Conservation (phyloP, 1,140 invertebrate species). For the Diachasma alloeum region DNA sequence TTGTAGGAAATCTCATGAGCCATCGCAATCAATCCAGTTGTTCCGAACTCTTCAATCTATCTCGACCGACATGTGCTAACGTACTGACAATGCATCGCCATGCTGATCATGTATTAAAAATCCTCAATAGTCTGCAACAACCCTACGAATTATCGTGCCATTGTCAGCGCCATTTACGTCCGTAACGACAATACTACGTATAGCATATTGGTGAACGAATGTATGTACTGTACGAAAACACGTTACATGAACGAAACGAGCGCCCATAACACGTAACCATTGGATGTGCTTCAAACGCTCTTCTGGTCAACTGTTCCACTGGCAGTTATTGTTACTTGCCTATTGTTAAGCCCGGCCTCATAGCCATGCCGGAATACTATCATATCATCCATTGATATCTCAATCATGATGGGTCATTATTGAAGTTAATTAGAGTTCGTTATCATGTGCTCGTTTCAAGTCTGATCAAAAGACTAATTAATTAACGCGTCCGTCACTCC, state of each 20-base stretch:
- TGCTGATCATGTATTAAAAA: background rate
- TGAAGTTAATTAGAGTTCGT: background rate
- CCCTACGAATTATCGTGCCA: constrained; percentile 32
- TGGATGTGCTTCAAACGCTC: background rate
- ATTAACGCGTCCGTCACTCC: background rate
- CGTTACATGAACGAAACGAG: background rate
- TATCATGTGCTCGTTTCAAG: background rate
- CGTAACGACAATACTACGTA: constrained; percentile 15
- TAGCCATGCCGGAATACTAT: background rate
- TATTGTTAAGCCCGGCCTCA: background rate
- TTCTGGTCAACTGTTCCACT: background rate
- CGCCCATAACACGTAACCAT: constrained; percentile 11
- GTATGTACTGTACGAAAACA: constrained; percentile 12
- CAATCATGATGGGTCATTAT: background rate
- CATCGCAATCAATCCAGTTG: too few relatives aligned
- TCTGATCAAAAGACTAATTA: background rate
- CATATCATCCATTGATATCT: background rate
- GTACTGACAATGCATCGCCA: background rate
- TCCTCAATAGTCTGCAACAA: constrained; percentile 16
- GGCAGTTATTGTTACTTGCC: background rate
- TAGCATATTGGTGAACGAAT: constrained; percentile 8
- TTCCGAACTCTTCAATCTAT: too few relatives aligned
- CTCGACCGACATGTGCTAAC: background rate
- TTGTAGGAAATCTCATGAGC: too few relatives aligned
- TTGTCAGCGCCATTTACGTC: constrained; percentile 33